These are phyloP conservation scores for Pagrus major DNA, from an alignment of 2,113 vertebrate genomes.

Conservation along the genomic window DNA sequence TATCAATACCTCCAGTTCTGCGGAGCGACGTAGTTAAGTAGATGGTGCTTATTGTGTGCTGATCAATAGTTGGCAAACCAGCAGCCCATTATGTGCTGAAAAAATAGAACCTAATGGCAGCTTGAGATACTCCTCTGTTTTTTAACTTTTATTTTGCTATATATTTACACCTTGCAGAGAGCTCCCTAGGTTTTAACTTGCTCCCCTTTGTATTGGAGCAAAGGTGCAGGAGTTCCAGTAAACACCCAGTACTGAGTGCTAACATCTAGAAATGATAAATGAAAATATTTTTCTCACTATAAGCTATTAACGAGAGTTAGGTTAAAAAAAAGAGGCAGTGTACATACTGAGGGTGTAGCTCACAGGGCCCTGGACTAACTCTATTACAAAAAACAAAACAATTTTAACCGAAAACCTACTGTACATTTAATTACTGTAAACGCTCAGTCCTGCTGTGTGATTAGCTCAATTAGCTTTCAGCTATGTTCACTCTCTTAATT, in stretches of 20 bases:
- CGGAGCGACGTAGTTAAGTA: slow-evolving; percentile 48
- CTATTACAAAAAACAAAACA: no score
- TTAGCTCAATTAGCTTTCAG: no score
- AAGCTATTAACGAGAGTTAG: no score
- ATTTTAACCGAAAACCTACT: no score
- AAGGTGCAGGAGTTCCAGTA: not conserved
- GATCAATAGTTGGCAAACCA: slow-evolving; percentile 67
- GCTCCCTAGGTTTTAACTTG: not conserved
- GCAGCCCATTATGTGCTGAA: slow-evolving; percentile 15
- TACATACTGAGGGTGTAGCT: no score
- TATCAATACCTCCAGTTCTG: slow-evolving; percentile 39
- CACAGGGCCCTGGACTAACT: no score
- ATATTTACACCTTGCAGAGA: not conserved
- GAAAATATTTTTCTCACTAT: not conserved
- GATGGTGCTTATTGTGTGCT: slow-evolving; percentile 56
- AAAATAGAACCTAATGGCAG: slow-evolving; percentile 18
- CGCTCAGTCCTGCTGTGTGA: no score
- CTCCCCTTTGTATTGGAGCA: not conserved
- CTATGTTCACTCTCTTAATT: no score
- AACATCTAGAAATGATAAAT: not conserved
- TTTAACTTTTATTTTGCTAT: not conserved
- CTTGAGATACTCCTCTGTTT: slow-evolving; percentile 24
- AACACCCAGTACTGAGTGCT: not conserved
- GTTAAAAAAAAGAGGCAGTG: no score
- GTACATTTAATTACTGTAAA: no score